Evolutionary conservation across 1,140 invertebrate species (phyloP), one percentile per base, ranked within the genome.

Genomic region (Formica selysi): DNA sequence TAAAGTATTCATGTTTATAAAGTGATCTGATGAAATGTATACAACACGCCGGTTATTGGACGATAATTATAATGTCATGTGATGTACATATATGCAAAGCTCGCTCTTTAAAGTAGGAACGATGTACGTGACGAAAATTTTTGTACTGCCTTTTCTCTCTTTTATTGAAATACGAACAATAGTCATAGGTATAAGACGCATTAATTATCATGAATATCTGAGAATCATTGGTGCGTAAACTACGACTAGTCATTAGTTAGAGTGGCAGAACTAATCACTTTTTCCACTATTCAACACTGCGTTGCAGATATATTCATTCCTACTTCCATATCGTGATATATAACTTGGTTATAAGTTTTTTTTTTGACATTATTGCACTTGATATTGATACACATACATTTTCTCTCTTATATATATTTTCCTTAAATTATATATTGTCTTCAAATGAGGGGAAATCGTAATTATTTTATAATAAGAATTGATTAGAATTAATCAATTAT

Each of bases 261-360:
- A 74, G 29, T 62, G 57, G 68, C 38, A 54, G 79, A 83, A 83
- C 68, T 83, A 74, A 83, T 83, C 26, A 29, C 68, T 74, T 74
- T 41, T 74, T 83, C 38, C 57, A 83, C 51, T 51, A 73, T 32
- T 54, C 29, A 32, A 36, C 70, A 51, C 13, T 36, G 26, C 26
- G 13, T 71, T 71, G 51, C 51, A 29, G n/a, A 61, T 44, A 16
- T 81, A 19, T 74, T 83, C 44, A 83, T 83, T 6, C 22, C 38
- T 44, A 16, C 54, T 83, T 83, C 68, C 68, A 8, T 51, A 5
- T 51, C 7, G 7, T 62, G 16, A 26, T 54, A 3, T 68, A n/a
- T 19, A 38, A 10, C 4, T 36, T 29, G 26, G 10, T 81, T 73
- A 13, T 19, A 11, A 67, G 44, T 5, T 57, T 54, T 59, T 29